These are phyloP conservation scores for Hemicordylus capensis DNA, from an alignment of 2,113 vertebrate genomes.

Conservation along the genomic window DNA sequence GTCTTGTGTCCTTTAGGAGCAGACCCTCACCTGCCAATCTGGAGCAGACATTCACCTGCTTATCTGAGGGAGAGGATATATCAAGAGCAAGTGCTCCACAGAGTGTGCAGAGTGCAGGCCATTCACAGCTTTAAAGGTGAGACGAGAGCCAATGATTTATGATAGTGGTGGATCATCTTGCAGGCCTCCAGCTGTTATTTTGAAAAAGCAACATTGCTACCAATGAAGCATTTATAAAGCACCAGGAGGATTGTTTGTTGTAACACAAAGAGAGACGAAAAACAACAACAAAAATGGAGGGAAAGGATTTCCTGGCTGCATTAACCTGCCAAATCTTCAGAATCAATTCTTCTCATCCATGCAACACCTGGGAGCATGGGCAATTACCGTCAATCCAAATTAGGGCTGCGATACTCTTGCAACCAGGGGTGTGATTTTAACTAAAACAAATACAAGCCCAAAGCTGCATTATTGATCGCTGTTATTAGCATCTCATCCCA, in stretches of 20 bases:
- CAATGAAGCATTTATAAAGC: slow-evolving; percentile 20
- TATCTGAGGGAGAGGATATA: no score
- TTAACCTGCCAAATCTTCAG: background rate
- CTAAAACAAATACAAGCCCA: slow-evolving; percentile 10
- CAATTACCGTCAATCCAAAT: slow-evolving; percentile 22
- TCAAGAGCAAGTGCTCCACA: no score
- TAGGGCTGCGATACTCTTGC: slow-evolving; percentile 2
- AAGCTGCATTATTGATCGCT: slow-evolving; percentile 49
- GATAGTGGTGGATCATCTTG: background rate
- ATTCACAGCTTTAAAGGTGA: background rate
- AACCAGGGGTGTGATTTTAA: background rate
- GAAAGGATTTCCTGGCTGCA: slow-evolving; percentile 16
- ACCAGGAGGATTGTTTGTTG: slow-evolving; percentile 1
- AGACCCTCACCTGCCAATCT: background rate
- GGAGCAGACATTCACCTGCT: no score
- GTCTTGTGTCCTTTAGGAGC: no score
- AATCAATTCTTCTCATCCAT: slow-evolving; percentile 8
- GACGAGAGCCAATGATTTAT: background rate
- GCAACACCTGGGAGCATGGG: slow-evolving; percentile 20
- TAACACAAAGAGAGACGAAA: slow-evolving; percentile 7
- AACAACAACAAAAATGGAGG: background rate
- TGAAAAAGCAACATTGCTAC: slow-evolving; percentile 25
- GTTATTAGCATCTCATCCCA: slow-evolving; percentile 39
- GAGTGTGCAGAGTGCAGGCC: background rate
- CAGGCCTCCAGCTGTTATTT: slow-evolving; percentile 7